These are phyloP conservation scores for Xyrichtys novacula DNA, from an alignment of 2,797 vertebrate species.

Conservation along the genomic window DNA sequence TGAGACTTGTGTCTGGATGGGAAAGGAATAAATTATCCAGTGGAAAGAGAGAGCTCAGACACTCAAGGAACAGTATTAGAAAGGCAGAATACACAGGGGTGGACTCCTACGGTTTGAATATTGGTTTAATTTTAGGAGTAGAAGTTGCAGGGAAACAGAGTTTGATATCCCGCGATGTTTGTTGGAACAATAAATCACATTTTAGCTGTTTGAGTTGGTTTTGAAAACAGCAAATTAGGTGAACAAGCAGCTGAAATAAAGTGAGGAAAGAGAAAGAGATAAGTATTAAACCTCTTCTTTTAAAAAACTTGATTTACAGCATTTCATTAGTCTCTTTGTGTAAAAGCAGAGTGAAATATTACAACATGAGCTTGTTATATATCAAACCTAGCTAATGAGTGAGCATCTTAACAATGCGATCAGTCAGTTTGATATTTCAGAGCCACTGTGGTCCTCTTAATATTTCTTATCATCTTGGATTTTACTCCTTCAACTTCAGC, in stretches of 20 bases:
- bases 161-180: background rate
- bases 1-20: background rate
- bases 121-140: background rate
- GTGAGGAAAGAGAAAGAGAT: background rate
- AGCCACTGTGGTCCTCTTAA: background rate
- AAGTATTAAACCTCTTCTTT: too few relatives aligned
- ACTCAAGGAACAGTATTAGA: background rate
- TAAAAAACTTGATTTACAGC: too few relatives aligned
- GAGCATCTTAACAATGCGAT: background rate
- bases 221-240: background rate
- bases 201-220: background rate
- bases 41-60: background rate
- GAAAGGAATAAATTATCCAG: background rate
- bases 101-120: background rate
- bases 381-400: too few relatives aligned
- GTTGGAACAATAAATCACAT: too few relatives aligned
- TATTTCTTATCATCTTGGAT: background rate
- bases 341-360: background rate
- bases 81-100: background rate
- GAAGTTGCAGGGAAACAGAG: background rate
- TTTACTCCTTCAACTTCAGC: background rate
- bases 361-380: background rate
- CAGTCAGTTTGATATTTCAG: background rate
- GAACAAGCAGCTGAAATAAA: background rate
- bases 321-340: too few relatives aligned